Conservation (phyloP, 2,113 vertebrate species). For the Rhadina sibilatrix region DNA sequence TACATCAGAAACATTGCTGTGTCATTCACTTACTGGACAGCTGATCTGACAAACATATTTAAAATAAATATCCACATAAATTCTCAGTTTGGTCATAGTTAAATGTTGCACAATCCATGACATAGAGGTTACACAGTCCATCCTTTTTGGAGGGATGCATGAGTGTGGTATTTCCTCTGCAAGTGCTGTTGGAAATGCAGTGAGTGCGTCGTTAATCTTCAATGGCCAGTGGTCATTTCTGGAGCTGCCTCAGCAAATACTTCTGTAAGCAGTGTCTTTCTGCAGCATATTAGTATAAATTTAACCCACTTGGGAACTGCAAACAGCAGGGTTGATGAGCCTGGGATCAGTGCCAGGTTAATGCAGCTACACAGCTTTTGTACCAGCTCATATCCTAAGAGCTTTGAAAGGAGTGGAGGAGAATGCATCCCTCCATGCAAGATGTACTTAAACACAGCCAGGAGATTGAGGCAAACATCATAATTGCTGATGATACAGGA, state of each 20-base stretch:
- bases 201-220: background rate
- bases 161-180: background rate
- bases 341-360: slow-evolving; percentile 16
- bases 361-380: background rate
- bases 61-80: background rate
- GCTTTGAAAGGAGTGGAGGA: background rate
- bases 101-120: background rate
- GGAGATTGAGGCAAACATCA: background rate
- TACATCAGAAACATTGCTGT: background rate
- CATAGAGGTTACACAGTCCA: background rate
- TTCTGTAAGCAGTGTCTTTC: slow-evolving; percentile 6
- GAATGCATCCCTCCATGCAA: background rate
- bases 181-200: background rate
- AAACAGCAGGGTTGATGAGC: background rate
- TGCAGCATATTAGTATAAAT: slow-evolving; percentile 20
- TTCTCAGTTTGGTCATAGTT: background rate
- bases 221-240: background rate
- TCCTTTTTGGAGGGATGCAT: background rate
- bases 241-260: slow-evolving; percentile 28
- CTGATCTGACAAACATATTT: background rate
- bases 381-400: background rate
- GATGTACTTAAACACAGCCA: background rate
- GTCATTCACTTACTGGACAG: background rate
- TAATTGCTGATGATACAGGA: background rate
- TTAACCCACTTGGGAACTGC: slow-evolving; percentile 18